Percentiles rank a stretch among this genome's conserved stretches.
These are phyloP conservation scores for Melieria crassipennis DNA, from an alignment of 2,888 invertebrate genomes.

Conservation along the genomic window DNA sequence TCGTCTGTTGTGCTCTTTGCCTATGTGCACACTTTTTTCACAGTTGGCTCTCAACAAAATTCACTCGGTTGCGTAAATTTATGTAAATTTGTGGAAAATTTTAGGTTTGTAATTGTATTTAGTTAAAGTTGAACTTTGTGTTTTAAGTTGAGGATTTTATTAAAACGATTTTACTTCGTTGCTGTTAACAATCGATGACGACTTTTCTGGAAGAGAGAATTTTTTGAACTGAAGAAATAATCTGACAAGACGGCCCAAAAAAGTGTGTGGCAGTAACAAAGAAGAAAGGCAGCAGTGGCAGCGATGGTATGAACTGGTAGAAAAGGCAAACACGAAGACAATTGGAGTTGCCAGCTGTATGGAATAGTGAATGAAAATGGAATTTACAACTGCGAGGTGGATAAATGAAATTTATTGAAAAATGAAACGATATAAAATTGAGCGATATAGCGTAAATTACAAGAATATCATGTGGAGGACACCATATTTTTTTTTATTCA, in stretches of 20 bases:
- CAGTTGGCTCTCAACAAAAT: background rate
- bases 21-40: background rate
- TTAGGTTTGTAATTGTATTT: background rate
- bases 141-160: constrained; percentile 4
- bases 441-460: too few species aligned
- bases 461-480: too few species aligned
- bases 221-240: constrained; percentile 24
- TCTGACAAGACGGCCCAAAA: constrained; percentile 4
- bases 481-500: too few species aligned
- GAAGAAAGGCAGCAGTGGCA: constrained; percentile 7
- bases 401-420: too few species aligned
- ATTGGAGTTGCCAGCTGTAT: background rate
- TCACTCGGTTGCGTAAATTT: background rate
- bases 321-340: background rate
- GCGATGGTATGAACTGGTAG: background rate
- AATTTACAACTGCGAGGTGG: too few species aligned
- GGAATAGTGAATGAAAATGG: background rate
- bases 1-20: constrained; percentile 1
- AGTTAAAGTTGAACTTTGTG: background rate
- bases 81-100: background rate
- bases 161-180: background rate
- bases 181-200: background rate
- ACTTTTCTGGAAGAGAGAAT: constrained; percentile 15
- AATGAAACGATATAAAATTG: too few species aligned
- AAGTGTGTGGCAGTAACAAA: background rate